These are phyloP conservation scores for Drosophila gaucha DNA, from an alignment of 2,888 invertebrate genomes.

Conservation along the genomic window DNA sequence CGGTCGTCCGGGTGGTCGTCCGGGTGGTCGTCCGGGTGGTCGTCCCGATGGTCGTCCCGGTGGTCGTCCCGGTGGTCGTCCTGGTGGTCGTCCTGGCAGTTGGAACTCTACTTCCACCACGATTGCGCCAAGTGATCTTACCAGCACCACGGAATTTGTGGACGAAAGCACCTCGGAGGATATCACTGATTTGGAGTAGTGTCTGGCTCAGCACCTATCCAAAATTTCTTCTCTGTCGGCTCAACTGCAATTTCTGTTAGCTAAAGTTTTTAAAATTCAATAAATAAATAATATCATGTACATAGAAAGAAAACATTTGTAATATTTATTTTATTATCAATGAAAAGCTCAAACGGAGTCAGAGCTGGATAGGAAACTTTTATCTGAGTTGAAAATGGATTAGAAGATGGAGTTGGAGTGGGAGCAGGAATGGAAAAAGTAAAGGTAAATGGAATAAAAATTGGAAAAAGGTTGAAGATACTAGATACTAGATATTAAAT, in stretches of 20 bases:
- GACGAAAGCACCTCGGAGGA: neutral
- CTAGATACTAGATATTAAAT: neutral
- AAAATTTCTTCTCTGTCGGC: neutral
- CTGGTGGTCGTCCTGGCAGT: neutral
- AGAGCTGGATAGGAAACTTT: too few species aligned
- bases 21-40: neutral
- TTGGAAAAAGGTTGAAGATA: too few species aligned
- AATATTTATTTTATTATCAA: too few species aligned
- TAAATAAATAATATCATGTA: too few species aligned
- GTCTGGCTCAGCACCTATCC: neutral
- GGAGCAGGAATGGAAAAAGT: neutral
- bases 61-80: neutral
- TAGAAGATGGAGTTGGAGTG: neutral
- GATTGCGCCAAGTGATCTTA: too few species aligned
- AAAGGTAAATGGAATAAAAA: too few species aligned
- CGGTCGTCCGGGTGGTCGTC: neutral
- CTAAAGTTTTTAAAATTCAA: neutral
- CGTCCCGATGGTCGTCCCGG: neutral
- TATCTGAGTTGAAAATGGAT: neutral
- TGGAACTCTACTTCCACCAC: neutral
- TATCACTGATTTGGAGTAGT: neutral
- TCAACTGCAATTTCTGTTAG: too few species aligned
- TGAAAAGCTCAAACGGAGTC: too few species aligned
- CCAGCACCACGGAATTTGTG: neutral
- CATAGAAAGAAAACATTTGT: too few species aligned